Percentiles rank a stretch among this genome's conserved stretches.
phyloP scores from a whole-genome alignment of 2,113 vertebrate genomes.

The Sciurus niger region DNA sequence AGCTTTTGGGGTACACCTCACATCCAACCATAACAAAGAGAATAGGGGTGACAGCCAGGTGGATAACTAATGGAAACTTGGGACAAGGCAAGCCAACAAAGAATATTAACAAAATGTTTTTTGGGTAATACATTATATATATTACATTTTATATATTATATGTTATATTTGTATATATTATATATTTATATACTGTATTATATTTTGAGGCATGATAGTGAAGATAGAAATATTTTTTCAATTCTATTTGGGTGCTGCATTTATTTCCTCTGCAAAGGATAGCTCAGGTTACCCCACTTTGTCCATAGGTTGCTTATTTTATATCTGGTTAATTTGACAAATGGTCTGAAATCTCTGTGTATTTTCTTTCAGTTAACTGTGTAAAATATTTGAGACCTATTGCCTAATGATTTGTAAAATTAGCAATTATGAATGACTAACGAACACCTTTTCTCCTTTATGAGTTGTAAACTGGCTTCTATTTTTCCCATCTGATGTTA shows the following conservation, averaged over 20 bases:
- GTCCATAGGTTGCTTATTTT: background rate
- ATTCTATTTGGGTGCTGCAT: background rate
- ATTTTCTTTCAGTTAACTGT: slow-evolving; percentile 7
- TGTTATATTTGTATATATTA: too few relatives aligned
- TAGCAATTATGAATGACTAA: slow-evolving; percentile 24
- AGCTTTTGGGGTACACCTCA: too few relatives aligned
- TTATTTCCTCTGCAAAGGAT: background rate
- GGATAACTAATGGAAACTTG: background rate
- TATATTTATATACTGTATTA: too few relatives aligned
- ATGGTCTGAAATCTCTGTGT: background rate
- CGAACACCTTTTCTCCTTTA: background rate
- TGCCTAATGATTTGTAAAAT: slow-evolving; percentile 46
- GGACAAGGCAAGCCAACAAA: background rate
- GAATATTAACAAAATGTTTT: background rate
- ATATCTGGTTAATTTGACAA: background rate
- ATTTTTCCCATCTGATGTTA: background rate
- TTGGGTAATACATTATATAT: background rate
- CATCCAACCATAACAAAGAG: too few relatives aligned
- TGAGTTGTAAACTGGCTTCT: background rate
- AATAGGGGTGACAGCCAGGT: background rate
- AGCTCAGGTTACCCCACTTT: background rate
- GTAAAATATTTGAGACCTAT: background rate
- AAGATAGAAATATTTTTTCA: background rate
- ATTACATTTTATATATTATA: too few relatives aligned
- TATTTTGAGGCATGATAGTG: background rate